phyloP scores from a whole-genome alignment of 2,888 invertebrate genomes.

The Eudasyphora cyanicolor region DNA sequence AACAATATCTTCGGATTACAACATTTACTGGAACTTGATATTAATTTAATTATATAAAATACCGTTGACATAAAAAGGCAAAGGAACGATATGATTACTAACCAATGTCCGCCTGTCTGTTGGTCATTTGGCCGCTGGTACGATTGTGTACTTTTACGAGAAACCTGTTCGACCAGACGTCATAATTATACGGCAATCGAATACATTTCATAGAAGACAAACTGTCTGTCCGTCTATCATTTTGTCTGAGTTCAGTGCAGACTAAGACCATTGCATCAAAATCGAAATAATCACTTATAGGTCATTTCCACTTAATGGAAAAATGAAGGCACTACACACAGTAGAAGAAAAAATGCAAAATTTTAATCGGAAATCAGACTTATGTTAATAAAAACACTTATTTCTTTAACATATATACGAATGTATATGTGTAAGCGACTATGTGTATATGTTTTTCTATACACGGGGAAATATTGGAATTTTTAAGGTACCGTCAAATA shows the following conservation, averaged over 20 bases:
- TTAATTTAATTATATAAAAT: neutral
- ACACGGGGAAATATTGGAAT: no score
- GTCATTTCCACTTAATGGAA: conserved; percentile 6
- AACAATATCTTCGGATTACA: neutral
- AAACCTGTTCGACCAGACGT: neutral
- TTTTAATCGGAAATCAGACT: neutral
- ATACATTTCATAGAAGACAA: neutral
- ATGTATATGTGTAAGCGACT: no score
- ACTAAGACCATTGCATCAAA: no score
- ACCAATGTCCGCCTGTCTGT: neutral
- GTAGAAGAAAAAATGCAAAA: neutral
- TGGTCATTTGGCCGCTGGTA: no score
- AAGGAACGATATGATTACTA: neutral
- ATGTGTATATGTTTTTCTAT: no score
- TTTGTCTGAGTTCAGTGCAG: no score
- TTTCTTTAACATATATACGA: no score
- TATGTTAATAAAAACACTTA: neutral
- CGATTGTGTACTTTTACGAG: no score
- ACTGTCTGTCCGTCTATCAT: no score
- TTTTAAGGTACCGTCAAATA: no score
- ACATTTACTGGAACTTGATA: neutral
- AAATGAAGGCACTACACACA: neutral
- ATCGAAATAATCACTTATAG: neutral
- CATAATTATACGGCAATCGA: neutral
- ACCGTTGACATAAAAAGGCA: neutral